phyloP scores from a whole-genome alignment of 2,797 vertebrate genomes.

The Hephaestus fuliginosus region DNA sequence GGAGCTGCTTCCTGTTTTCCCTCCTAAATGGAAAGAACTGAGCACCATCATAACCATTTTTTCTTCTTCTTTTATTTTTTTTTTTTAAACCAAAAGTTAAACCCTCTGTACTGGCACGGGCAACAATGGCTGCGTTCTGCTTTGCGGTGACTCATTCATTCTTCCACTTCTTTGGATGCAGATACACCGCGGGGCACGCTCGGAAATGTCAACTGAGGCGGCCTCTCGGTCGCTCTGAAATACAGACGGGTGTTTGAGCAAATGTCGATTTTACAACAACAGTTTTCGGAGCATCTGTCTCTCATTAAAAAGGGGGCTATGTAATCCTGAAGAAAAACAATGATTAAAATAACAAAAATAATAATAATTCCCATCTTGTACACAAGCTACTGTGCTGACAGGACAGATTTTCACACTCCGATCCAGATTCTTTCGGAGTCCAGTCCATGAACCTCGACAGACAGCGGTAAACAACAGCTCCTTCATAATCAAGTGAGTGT shows the following conservation, averaged over 20 bases:
- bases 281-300: neutral
- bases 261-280: neutral
- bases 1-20: conserved; percentile 84
- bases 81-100: conserved; percentile 33
- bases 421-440: conserved; percentile 41
- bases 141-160: conserved; percentile 77
- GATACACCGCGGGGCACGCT: conserved; percentile 20
- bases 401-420: conserved; percentile 24
- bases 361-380: neutral
- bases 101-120: conserved; percentile 50
- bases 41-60: conserved; percentile 43
- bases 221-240: conserved; percentile 13
- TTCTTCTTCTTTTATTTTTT: neutral
- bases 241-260: conserved; percentile 16
- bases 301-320: neutral
- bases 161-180: conserved; percentile 58
- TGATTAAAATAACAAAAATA: neutral
- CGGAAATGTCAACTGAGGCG: conserved; percentile 69
- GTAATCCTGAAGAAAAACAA: conserved; percentile 1
- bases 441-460: conserved; percentile 47
- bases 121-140: conserved; percentile 65
- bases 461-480: conserved; percentile 59
- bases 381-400: neutral
- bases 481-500: conserved; percentile 64
- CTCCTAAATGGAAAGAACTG: conserved; percentile 71